Conservation (phyloP, 2,797 vertebrate genomes). For the Chloroceryle amazona region DNA sequence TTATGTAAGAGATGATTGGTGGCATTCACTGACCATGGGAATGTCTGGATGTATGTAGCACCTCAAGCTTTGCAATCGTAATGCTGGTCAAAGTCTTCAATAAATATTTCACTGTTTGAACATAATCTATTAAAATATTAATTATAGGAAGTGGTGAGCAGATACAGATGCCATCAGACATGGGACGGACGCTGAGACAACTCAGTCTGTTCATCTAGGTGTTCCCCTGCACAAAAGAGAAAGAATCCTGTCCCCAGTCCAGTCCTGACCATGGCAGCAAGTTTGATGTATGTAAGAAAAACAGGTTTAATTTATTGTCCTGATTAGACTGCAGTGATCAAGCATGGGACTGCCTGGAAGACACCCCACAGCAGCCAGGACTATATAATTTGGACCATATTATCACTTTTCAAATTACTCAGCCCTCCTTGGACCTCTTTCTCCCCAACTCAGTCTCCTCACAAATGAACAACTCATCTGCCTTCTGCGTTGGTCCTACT, state of each 20-base stretch:
- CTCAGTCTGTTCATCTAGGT: neutral
- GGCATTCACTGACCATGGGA: neutral
- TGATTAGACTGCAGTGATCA: rapidly evolving
- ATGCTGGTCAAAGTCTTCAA: neutral
- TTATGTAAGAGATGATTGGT: neutral
- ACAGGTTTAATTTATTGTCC: neutral
- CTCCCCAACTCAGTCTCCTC: neutral
- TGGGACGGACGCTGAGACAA: neutral
- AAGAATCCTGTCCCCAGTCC: neutral
- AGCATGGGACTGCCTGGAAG: neutral
- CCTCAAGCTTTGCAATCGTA: neutral
- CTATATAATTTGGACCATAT: neutral
- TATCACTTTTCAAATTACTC: neutral
- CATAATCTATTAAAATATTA: neutral
- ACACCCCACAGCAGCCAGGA: neutral
- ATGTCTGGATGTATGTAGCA: neutral
- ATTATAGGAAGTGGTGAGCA: neutral
- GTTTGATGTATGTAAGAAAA: neutral
- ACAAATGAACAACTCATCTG: neutral
- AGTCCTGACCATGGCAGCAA: neutral
- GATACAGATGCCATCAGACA: neutral
- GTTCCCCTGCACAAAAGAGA: neutral
- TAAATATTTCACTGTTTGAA: neutral
- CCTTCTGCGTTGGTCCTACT: neutral
- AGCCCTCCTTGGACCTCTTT: neutral